Base-by-base conservation (phyloP, 2,888 invertebrate species). In the Julus scandinavius region DNA sequence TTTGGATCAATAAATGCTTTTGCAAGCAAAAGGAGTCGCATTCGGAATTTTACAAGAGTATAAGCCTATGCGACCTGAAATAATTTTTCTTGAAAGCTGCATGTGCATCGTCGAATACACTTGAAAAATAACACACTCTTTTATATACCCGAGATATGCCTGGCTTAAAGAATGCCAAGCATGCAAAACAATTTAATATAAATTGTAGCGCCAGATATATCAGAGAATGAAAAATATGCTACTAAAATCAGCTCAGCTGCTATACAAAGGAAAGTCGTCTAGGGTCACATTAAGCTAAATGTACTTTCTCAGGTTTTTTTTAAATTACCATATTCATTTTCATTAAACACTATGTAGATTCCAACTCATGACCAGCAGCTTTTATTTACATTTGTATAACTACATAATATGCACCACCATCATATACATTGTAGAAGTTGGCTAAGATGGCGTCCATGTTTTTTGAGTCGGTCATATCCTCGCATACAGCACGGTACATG, bases 151-250 rank as follows among this genome's bases (percentile, higher is more conserved):
- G 29, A 9, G 29, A 72, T 11, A 72, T 29, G 72, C 1, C 80
- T 38, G 38, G 11, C 29, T 38, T 50, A 49, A 40, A 85, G 50
- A 49, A 85, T 85, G 85, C 29, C 85, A 85, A 85, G 41, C 50
- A 85, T 85, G 85, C 85, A 85, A 40, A 85, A 41, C 85, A 85
- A 85, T 85, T 85, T 49, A 85, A 54, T 45, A 85, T 85, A 85
- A 85, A 45, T n/a, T 45, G 49, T 45, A 45, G 20, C 50, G 2
- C 9, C 85, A 85, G 45, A 80, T 40, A 13, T 15, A 80, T 15
- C 13, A 29, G 29, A 29, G 80, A 4, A 29, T 29, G 38, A 15
- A 80, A 72, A 29, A 29, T 54, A 54, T 17, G 15, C 4, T 17
- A 17, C 17, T 13, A 72, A 72, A 72, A 72, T 72, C 72, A 20